Evolutionary conservation across 2,797 vertebrate genomes (phyloP).

Genomic region (Halcyon chelicuti): DNA sequence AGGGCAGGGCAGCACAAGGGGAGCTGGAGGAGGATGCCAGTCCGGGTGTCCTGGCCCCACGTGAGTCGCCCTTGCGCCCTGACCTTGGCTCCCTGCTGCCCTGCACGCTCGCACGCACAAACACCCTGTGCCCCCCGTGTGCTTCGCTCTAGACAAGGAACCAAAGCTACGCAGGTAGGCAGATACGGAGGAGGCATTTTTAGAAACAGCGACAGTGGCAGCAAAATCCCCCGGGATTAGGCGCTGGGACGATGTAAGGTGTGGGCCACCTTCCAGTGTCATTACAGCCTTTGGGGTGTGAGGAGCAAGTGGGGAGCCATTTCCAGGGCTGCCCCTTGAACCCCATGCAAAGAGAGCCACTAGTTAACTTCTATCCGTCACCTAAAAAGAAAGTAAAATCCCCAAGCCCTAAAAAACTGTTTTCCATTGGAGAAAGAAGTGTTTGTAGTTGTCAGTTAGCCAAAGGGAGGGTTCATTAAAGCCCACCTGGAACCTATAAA

Average conservation of each 20-base stretch:
- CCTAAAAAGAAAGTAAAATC: background rate
- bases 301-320: background rate
- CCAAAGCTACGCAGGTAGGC: background rate
- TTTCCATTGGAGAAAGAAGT: background rate
- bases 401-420: background rate
- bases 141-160: background rate
- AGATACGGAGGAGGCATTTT: background rate
- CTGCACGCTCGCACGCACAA: rapidly evolving
- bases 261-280: background rate
- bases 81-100: rapidly evolving
- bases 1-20: background rate
- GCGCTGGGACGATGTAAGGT: rapidly evolving
- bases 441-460: background rate
- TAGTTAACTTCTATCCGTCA: background rate
- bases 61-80: rapidly evolving
- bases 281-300: background rate
- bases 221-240: background rate
- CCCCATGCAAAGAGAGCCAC: background rate
- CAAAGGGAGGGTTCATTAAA: background rate
- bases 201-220: background rate
- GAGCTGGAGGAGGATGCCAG: background rate
- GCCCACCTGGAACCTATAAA: background rate
- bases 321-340: background rate
- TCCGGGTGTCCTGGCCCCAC: background rate
- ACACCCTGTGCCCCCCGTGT: rapidly evolving